phyloP scores from a whole-genome alignment of 2,797 vertebrate species.

The Picus viridis region DNA sequence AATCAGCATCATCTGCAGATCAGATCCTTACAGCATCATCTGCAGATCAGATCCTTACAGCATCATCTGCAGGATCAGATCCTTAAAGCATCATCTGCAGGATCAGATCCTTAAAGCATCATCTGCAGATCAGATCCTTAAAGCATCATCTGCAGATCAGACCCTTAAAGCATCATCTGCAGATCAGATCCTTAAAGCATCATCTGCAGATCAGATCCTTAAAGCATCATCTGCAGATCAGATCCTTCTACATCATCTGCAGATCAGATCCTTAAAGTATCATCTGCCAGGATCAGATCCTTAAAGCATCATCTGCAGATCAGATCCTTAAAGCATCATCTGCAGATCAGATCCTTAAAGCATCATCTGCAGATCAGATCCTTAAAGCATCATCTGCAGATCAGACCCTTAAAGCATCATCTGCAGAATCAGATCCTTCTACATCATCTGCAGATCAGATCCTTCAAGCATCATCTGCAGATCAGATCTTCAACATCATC shows the following conservation, averaged over 20 bases:
- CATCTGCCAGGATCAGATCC: not conserved
- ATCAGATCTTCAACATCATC: no score
- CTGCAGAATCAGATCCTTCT: not conserved
- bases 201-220: no score
- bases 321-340: no score
- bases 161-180: slow-evolving; percentile 9
- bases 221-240: no score
- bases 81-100: no score
- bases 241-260: no score
- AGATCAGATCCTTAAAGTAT: not conserved
- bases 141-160: not conserved
- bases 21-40: slow-evolving; percentile 31
- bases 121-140: slow-evolving; percentile 30
- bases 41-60: no score
- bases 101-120: slow-evolving; percentile 8
- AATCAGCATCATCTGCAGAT: not conserved
- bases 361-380: not conserved
- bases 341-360: not conserved
- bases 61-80: not conserved
- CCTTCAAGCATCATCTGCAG: not conserved
- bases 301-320: no score
- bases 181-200: no score
- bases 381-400: not conserved
- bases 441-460: not conserved
- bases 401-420: no score